Evolutionary conservation across 1,140 invertebrate genomes (phyloP).

Genomic region (Carposina sasakii): DNA sequence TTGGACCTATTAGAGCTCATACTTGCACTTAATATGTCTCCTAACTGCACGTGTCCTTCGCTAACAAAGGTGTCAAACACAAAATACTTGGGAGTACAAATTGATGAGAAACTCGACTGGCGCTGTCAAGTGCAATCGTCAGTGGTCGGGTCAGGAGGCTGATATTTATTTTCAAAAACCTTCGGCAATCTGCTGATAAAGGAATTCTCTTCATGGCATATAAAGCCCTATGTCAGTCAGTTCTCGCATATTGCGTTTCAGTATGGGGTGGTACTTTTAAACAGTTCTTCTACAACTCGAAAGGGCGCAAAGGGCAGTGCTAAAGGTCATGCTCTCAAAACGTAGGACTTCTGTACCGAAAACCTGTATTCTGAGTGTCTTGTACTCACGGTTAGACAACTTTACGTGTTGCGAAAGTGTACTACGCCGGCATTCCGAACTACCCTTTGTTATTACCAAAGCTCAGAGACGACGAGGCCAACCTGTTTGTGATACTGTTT

Average conservation of each 20-base stretch:
- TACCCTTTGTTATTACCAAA: too few species aligned
- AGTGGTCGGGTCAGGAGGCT: background rate
- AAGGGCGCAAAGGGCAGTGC: background rate
- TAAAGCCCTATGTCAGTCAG: background rate
- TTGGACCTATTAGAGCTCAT: too few species aligned
- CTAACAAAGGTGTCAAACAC: background rate
- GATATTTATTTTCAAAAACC: constrained; percentile 6
- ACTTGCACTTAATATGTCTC: too few species aligned
- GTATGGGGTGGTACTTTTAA: constrained; percentile 2
- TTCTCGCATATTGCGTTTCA: constrained; percentile 1
- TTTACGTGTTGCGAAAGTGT: too few species aligned
- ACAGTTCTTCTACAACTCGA: background rate
- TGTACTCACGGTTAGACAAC: too few species aligned
- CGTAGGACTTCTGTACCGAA: too few species aligned
- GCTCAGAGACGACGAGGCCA: too few species aligned
- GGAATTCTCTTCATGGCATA: background rate
- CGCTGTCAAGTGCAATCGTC: background rate
- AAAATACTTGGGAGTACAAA: constrained; percentile 2
- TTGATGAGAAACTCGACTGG: background rate
- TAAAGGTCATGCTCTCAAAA: too few species aligned
- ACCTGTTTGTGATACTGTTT: too few species aligned
- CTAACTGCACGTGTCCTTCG: background rate
- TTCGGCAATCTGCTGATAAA: background rate
- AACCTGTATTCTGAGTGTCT: too few species aligned
- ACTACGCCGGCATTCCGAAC: too few species aligned